Evolutionary conservation across 2,113 vertebrate species (phyloP).

Genomic region (Corydoras sp.): DNA sequence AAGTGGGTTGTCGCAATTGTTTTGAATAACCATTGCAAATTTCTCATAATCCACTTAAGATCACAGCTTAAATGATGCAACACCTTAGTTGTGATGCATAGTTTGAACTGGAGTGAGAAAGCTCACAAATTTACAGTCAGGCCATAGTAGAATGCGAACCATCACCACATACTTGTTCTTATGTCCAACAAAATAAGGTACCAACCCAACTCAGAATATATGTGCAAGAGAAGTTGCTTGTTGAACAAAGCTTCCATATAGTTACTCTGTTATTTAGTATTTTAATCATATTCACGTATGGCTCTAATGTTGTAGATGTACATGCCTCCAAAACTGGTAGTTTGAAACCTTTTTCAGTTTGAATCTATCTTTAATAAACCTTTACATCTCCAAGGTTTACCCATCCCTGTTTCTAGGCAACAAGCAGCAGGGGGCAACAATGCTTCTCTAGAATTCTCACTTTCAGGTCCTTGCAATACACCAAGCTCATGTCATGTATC

Average conservation of each 20-base stretch:
- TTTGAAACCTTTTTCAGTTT: too few species aligned
- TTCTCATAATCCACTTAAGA: slow-evolving; percentile 4
- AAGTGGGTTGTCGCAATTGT: not conserved
- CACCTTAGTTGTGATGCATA: not conserved
- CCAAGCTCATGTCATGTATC: not conserved
- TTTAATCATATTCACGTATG: slow-evolving; percentile 46
- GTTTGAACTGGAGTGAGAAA: slow-evolving; percentile 1
- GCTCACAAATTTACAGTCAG: not conserved
- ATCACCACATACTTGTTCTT: not conserved
- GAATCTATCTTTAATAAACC: slow-evolving; percentile 21
- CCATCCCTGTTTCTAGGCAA: slow-evolving; percentile 29
- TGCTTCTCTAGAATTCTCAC: slow-evolving; percentile 7
- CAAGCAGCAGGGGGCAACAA: slow-evolving; percentile 32
- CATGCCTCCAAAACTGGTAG: slow-evolving; percentile 37
- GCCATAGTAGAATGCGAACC: not conserved
- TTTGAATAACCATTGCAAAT: not conserved
- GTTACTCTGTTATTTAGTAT: slow-evolving; percentile 40
- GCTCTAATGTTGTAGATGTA: slow-evolving; percentile 43
- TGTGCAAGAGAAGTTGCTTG: slow-evolving; percentile 3
- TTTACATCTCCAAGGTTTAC: slow-evolving; percentile 18
- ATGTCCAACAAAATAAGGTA: not conserved
- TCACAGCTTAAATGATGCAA: slow-evolving; percentile 1
- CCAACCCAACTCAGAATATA: not conserved
- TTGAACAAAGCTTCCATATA: slow-evolving; percentile 5
- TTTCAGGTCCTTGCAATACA: slow-evolving; percentile 5